A percentile compares a stretch with the other conserved stretches of the same genome.
Evolutionary conservation across 2,797 vertebrate species (phyloP).

Genomic region (Pagetopsis macropterus): DNA sequence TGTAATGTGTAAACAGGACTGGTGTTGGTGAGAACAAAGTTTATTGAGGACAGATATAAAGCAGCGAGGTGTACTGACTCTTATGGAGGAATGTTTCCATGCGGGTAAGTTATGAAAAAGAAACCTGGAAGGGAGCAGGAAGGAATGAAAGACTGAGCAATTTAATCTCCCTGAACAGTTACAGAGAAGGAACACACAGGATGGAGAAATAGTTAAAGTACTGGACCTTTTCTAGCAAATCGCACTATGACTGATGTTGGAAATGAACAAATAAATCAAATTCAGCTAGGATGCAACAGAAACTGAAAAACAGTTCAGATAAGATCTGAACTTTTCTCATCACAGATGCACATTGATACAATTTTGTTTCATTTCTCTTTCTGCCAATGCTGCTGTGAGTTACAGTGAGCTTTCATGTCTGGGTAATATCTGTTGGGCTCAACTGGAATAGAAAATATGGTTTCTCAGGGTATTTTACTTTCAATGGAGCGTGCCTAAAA

Average conservation of each 20-base stretch:
- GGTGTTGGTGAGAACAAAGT: conserved; percentile 55
- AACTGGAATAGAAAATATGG: conserved; percentile 74
- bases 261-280: conserved; percentile 38
- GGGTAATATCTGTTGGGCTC: conserved; percentile 66
- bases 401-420: conserved; percentile 50
- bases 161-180: conserved; percentile 33
- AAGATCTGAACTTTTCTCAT: conserved; percentile 42
- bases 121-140: conserved; percentile 45
- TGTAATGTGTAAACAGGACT: conserved; percentile 69
- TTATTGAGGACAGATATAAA: conserved; percentile 60
- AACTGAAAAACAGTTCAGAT: conserved; percentile 27
- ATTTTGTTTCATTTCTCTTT: conserved; percentile 54
- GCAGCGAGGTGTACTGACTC: conserved; percentile 43
- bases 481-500: conserved; percentile 77
- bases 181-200: conserved; percentile 10
- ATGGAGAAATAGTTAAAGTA: conserved; percentile 10
- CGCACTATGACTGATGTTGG: conserved; percentile 26
- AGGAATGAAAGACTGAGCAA: conserved; percentile 37
- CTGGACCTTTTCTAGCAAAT: conserved; percentile 9
- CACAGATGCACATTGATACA: conserved; percentile 33
- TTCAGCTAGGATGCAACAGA: not conserved
- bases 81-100: conserved; percentile 60
- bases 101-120: conserved; percentile 36
- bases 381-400: conserved; percentile 44
- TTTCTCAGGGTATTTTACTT: conserved; percentile 76